phyloP scores from a whole-genome alignment of 1,140 invertebrate species.

The Pseudobourletiella spinata region DNA sequence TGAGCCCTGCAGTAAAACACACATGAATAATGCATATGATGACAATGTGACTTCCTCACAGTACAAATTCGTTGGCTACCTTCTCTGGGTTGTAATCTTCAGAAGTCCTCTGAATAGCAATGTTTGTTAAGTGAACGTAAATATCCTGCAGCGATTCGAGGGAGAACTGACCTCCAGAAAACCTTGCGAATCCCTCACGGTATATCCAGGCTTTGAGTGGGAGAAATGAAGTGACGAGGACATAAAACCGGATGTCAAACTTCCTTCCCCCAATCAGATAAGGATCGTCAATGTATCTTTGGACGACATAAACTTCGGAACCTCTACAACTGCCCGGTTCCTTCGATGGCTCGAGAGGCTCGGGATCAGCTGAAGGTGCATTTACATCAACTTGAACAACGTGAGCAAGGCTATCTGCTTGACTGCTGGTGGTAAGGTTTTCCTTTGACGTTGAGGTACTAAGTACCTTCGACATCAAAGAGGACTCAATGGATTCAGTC shows the following conservation, averaged over 20 bases:
- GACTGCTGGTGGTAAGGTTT: background rate
- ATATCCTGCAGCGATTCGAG: slow-evolving; percentile 44
- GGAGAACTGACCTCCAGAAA: slow-evolving; percentile 52
- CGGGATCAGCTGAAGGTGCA: background rate
- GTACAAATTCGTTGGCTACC: slow-evolving; percentile 4
- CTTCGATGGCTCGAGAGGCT: background rate
- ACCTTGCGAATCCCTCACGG: slow-evolving; percentile 52
- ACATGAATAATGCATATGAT: too few relatives aligned
- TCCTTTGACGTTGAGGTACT: slow-evolving; percentile 1
- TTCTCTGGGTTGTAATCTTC: slow-evolving; percentile 33
- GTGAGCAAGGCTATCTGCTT: background rate
- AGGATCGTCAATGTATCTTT: slow-evolving; percentile 53
- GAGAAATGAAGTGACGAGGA: slow-evolving; percentile 48
- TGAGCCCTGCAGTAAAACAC: slow-evolving; percentile 36
- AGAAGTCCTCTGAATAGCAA: slow-evolving; percentile 49
- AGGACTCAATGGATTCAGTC: background rate
- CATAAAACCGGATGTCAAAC: slow-evolving; percentile 54
- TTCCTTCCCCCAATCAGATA: slow-evolving; percentile 55
- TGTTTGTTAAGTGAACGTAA: slow-evolving; percentile 52
- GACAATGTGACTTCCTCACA: too few relatives aligned
- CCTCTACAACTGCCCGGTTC: background rate
- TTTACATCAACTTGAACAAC: background rate
- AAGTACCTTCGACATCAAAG: background rate
- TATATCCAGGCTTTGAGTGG: slow-evolving; percentile 56
- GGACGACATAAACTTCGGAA: slow-evolving; percentile 43